phyloP scores from a whole-genome alignment of 2,888 invertebrate genomes.

The Pristionchus japonicus region DNA sequence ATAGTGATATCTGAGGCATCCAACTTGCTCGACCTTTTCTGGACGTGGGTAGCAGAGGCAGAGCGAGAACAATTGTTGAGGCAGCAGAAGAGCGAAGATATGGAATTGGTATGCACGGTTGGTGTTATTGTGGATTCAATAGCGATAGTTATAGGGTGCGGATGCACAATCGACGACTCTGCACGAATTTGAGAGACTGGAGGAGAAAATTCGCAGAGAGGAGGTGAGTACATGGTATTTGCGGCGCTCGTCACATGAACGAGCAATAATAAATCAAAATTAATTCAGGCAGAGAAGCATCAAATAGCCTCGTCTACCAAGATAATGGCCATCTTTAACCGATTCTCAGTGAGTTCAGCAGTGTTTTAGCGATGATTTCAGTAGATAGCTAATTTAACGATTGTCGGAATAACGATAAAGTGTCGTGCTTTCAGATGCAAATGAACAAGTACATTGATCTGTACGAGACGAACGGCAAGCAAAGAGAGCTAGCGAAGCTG shows the following conservation, averaged over 20 bases:
- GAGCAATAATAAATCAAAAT: background rate
- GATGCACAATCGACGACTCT: background rate
- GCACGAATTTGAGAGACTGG: slow-evolving; percentile 25
- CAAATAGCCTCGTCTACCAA: slow-evolving; percentile 9
- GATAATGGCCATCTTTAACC: background rate
- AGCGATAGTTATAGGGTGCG: too few relatives aligned
- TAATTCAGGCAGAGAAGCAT: background rate
- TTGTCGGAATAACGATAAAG: background rate
- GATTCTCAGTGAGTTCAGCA: slow-evolving; percentile 17
- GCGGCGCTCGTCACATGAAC: too few relatives aligned
- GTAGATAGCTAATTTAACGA: background rate
- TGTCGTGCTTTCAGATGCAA: background rate
- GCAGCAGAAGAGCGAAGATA: background rate
- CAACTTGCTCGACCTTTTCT: slow-evolving; percentile 22
- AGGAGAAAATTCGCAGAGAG: slow-evolving; percentile 10
- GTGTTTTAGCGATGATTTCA: background rate
- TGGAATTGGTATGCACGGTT: slow-evolving; percentile 27
- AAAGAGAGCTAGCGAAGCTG: background rate
- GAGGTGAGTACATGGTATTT: slow-evolving; percentile 18
- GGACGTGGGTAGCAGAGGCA: slow-evolving; percentile 27
- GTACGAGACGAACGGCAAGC: slow-evolving; percentile 6
- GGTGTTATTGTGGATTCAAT: background rate
- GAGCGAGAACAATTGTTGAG: slow-evolving; percentile 24
- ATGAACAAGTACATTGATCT: background rate
- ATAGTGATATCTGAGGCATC: background rate